phyloP scores from a whole-genome alignment of 2,888 invertebrate genomes.

The Salticus scenicus region DNA sequence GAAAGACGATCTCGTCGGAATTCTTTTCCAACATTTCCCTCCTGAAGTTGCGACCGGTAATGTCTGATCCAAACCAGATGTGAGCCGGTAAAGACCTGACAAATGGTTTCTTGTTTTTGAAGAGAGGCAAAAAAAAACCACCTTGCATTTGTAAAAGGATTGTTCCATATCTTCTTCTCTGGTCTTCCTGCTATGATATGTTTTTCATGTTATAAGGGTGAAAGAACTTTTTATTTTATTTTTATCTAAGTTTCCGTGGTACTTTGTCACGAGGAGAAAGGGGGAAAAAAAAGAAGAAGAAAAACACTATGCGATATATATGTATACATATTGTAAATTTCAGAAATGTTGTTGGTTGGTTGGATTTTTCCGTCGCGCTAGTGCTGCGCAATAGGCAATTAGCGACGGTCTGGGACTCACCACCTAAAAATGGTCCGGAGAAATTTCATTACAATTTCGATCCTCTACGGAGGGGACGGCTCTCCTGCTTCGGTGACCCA shows the following conservation, averaged over 20 bases:
- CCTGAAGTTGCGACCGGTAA: slow-evolving; percentile 22
- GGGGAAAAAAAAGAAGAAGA: no score
- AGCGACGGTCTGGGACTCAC: no score
- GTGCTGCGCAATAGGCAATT: no score
- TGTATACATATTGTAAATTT: no score
- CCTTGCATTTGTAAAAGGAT: slow-evolving; percentile 33
- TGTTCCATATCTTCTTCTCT: neutral
- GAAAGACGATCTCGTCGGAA: slow-evolving; percentile 41
- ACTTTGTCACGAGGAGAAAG: neutral
- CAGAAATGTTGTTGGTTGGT: no score
- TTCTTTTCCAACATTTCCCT: slow-evolving; percentile 3
- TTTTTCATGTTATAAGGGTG: slow-evolving; percentile 25
- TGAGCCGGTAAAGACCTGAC: slow-evolving; percentile 42
- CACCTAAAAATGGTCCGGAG: no score
- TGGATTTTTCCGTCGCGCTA: no score
- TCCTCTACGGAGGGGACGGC: no score
- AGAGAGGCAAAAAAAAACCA: slow-evolving; percentile 36
- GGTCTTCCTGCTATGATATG: neutral
- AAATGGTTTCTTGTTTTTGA: slow-evolving; percentile 44
- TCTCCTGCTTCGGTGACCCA: no score
- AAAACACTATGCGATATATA: no score
- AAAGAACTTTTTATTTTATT: slow-evolving; percentile 49
- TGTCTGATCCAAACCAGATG: slow-evolving; percentile 62
- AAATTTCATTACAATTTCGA: no score
- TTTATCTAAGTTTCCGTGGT: slow-evolving; percentile 15